Conservation (phyloP, 2,888 invertebrate species). For the Smittia aterrima region DNA sequence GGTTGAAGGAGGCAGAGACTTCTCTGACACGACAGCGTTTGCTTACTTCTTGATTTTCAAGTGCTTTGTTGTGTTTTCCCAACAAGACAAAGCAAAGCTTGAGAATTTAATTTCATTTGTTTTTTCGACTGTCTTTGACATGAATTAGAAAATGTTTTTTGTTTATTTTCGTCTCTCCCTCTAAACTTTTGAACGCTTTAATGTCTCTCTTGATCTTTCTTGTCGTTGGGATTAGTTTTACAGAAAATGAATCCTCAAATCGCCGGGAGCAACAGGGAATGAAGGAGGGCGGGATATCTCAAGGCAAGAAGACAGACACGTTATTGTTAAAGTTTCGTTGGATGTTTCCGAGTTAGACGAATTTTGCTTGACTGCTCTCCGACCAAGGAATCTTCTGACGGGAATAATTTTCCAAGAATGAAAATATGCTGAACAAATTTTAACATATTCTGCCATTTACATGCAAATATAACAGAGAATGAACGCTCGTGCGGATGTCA, state of each 20-base stretch:
- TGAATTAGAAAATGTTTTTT: conserved; percentile 30
- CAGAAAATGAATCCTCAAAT: background rate
- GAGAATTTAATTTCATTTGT: background rate
- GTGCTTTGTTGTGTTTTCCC: background rate
- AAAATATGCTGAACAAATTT: background rate
- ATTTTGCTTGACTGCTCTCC: background rate
- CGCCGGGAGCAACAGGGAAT: background rate
- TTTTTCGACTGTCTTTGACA: conserved; percentile 29
- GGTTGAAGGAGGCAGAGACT: background rate
- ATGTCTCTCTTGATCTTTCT: background rate
- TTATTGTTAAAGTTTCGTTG: conserved; percentile 25
- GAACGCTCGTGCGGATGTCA: background rate
- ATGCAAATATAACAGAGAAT: background rate
- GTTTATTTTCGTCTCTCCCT: background rate
- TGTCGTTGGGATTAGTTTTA: background rate
- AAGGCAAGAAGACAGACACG: conserved; percentile 3
- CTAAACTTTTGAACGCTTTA: background rate
- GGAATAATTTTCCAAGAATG: background rate
- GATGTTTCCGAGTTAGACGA: background rate
- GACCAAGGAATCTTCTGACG: background rate
- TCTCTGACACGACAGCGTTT: background rate
- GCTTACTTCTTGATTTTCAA: background rate
- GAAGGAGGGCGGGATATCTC: background rate
- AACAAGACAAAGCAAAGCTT: background rate
- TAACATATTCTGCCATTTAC: background rate